Percentiles rank a stretch among this genome's conserved stretches.
Evolutionary conservation across 2,113 vertebrate species (phyloP).

Genomic region (Syngnathus typhle): DNA sequence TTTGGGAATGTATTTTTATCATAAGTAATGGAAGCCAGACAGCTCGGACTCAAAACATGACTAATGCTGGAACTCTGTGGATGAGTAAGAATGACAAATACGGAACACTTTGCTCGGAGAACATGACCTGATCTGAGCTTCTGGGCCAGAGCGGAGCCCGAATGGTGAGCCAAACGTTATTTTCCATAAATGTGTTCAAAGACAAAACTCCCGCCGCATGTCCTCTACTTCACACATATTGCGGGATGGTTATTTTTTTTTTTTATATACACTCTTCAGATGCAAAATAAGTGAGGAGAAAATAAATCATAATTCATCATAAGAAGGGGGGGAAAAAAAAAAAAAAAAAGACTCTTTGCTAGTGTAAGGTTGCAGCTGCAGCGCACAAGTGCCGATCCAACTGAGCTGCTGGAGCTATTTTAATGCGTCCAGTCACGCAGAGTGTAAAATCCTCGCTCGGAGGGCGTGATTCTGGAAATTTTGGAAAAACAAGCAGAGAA

Average conservation of each 20-base stretch:
- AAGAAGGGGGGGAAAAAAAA: not conserved
- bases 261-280: constrained; percentile 25
- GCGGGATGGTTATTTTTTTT: constrained; percentile 19
- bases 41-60: constrained; percentile 55
- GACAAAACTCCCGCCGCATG: constrained; percentile 21
- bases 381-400: constrained; percentile 32
- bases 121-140: constrained; percentile 36
- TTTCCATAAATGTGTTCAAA: constrained; percentile 40
- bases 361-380: constrained; percentile 41
- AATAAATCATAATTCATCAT: constrained; percentile 23
- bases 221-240: constrained; percentile 33
- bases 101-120: constrained; percentile 33
- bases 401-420: not conserved
- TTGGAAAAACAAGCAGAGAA: constrained; percentile 41
- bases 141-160: constrained; percentile 11
- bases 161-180: constrained; percentile 22
- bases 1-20: constrained; percentile 52
- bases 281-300: constrained; percentile 13
- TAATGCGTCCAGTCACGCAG: not conserved
- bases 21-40: constrained; percentile 57
- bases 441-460: constrained; percentile 14
- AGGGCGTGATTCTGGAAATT: constrained; percentile 39
- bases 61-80: constrained; percentile 48
- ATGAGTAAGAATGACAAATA: constrained; percentile 51
- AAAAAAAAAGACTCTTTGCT: constrained; percentile 1